Conservation (phyloP, 2,888 invertebrate genomes). For the Cataglyphis altisquamis region DNA sequence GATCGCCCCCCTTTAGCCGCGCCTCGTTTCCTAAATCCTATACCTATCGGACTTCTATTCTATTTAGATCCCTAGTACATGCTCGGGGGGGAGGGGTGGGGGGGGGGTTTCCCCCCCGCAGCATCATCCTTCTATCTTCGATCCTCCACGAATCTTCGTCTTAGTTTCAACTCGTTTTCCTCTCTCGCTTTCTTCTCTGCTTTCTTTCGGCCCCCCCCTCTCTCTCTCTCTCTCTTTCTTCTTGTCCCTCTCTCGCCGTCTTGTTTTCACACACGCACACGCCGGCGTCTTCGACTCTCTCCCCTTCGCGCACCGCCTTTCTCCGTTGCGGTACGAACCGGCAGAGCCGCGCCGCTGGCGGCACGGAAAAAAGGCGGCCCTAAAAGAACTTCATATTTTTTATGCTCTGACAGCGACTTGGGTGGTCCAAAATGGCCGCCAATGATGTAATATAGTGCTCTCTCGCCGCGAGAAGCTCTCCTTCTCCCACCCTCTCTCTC, state of each 20-base stretch:
- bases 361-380: slow-evolving; percentile 86
- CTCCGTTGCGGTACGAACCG: slow-evolving; percentile 79
- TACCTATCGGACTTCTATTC: slow-evolving; percentile 30
- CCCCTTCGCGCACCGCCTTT: slow-evolving; percentile 78
- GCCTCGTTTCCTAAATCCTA: slow-evolving; percentile 65
- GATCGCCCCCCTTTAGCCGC: slow-evolving; percentile 41
- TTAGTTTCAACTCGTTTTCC: slow-evolving; percentile 19
- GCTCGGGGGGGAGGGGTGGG: slow-evolving; percentile 38
- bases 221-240: slow-evolving; percentile 40
- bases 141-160: slow-evolving; percentile 56
- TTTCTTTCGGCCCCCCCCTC: slow-evolving; percentile 39
- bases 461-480: slow-evolving; percentile 72
- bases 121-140: slow-evolving; percentile 15
- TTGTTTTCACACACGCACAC: slow-evolving; percentile 47
- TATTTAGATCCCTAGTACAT: slow-evolving; percentile 29
- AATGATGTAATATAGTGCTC: slow-evolving; percentile 86
- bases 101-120: not conserved
- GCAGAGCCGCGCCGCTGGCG: slow-evolving; percentile 82
- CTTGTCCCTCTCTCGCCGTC: slow-evolving; percentile 48
- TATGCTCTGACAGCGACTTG: slow-evolving; percentile 86
- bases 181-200: slow-evolving; percentile 47
- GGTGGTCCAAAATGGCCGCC: slow-evolving; percentile 87
- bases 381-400: slow-evolving; percentile 86
- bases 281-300: slow-evolving; percentile 55
- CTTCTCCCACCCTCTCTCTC: slow-evolving; percentile 24